phyloP scores from a whole-genome alignment of 1,140 invertebrate genomes.

The Hormaphis cornu region DNA sequence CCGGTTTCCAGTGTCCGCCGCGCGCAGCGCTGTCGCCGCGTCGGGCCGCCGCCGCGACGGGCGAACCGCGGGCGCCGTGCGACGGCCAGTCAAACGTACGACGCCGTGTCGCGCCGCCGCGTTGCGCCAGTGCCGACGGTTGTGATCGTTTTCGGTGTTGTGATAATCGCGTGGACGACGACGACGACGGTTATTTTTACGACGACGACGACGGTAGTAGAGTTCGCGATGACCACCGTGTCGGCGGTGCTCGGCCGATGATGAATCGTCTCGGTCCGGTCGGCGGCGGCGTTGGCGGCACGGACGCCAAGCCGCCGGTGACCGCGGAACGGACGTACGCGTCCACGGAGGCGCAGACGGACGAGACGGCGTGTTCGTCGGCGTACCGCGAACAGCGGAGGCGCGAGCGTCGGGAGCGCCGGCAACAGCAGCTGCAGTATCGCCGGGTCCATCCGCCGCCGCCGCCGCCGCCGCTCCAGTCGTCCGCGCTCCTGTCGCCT shows the following conservation, averaged over 20 bases:
- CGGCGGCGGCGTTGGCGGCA: background rate
- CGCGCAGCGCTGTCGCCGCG: constrained; percentile 1
- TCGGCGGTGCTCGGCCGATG: background rate
- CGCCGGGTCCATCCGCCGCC: constrained; percentile 30
- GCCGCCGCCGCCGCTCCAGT: constrained; percentile 13
- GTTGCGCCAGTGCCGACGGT: constrained; percentile 4
- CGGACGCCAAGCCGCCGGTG: constrained; percentile 30
- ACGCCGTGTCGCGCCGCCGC: background rate
- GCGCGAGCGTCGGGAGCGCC: constrained; percentile 38
- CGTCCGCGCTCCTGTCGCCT: background rate
- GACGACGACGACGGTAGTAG: background rate
- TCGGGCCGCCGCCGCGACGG: background rate
- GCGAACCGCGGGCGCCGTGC: background rate
- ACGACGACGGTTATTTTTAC: background rate
- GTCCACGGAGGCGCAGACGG: constrained; percentile 42
- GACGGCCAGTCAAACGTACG: background rate
- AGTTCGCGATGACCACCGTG: background rate
- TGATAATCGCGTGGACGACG: background rate
- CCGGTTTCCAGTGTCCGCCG: constrained; percentile 10
- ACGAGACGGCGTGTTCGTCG: constrained; percentile 36
- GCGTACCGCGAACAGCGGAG: constrained; percentile 37
- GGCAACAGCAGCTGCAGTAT: constrained; percentile 36
- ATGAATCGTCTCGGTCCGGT: background rate
- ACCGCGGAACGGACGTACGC: constrained; percentile 37
- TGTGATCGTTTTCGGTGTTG: too few relatives aligned